phyloP scores from a whole-genome alignment of 2,113 vertebrate genomes.

The Anguilla japonica region DNA sequence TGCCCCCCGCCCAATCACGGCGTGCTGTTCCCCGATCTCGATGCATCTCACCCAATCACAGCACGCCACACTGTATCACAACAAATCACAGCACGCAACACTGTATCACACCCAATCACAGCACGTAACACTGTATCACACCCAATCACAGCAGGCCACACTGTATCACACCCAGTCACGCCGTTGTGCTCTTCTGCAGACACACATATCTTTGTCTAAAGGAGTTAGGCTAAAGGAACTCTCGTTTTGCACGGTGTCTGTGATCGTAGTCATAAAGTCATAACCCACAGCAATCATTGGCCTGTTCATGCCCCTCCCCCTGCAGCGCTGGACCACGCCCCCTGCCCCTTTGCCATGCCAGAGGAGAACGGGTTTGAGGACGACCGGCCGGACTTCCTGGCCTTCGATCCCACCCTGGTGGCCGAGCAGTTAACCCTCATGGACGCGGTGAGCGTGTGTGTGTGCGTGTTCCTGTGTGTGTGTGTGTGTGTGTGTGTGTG shows the following conservation, averaged over 20 bases:
- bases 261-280: no score
- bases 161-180: no score
- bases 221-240: no score
- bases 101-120: no score
- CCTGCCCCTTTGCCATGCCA: slow-evolving; percentile 78
- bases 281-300: no score
- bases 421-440: slow-evolving; percentile 96
- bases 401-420: slow-evolving; percentile 87
- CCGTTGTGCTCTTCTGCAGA: no score
- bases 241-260: no score
- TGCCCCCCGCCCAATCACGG: slow-evolving; percentile 1
- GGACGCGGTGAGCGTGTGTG: slow-evolving; percentile 84
- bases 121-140: no score
- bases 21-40: background rate
- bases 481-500: background rate
- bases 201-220: no score
- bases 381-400: slow-evolving; percentile 81
- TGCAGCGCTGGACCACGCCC: slow-evolving; percentile 61
- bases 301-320: background rate
- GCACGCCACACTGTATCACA: no score
- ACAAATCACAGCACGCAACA: no score
- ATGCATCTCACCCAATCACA: background rate
- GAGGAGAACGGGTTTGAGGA: slow-evolving; percentile 82
- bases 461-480: background rate
- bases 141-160: background rate